Percentiles rank a stretch among this genome's conserved stretches.
Evolutionary conservation across 2,113 vertebrate genomes (phyloP).

Genomic region (Indicator indicator): DNA sequence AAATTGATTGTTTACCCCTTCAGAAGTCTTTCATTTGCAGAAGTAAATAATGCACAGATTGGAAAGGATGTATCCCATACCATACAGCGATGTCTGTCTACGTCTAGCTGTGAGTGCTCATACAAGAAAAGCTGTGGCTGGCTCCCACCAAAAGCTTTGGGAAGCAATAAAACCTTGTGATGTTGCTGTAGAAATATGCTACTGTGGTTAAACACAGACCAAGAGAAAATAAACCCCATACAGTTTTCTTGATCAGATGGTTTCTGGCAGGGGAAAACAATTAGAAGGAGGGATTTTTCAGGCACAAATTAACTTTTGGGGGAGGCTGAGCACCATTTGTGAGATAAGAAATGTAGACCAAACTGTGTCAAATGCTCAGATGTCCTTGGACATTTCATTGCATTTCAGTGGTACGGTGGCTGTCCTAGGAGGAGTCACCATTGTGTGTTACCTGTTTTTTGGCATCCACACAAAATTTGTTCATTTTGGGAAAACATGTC

Average conservation of each 20-base stretch:
- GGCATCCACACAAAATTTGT: background rate
- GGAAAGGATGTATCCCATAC: background rate
- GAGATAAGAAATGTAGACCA: background rate
- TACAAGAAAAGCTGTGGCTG: background rate
- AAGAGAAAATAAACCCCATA: background rate
- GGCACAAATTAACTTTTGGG: background rate
- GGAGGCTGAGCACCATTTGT: background rate
- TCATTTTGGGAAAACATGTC: background rate
- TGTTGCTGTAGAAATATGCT: background rate
- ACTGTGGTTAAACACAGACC: background rate
- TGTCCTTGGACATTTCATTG: background rate
- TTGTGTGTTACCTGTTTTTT: background rate
- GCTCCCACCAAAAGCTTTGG: slow-evolving; percentile 18
- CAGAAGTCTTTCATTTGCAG: background rate
- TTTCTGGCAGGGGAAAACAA: background rate
- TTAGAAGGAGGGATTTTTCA: slow-evolving; percentile 5
- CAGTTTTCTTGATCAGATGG: background rate
- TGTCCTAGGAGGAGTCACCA: background rate
- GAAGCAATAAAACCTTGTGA: background rate
- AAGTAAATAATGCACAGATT: slow-evolving; percentile 1
- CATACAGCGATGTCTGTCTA: background rate
- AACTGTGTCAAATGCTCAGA: background rate
- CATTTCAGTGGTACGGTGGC: background rate
- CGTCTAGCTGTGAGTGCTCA: background rate
- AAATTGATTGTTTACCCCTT: slow-evolving; percentile 29